Conservation (phyloP, 2,888 invertebrate genomes). For the Iphiclides podalirius region DNA sequence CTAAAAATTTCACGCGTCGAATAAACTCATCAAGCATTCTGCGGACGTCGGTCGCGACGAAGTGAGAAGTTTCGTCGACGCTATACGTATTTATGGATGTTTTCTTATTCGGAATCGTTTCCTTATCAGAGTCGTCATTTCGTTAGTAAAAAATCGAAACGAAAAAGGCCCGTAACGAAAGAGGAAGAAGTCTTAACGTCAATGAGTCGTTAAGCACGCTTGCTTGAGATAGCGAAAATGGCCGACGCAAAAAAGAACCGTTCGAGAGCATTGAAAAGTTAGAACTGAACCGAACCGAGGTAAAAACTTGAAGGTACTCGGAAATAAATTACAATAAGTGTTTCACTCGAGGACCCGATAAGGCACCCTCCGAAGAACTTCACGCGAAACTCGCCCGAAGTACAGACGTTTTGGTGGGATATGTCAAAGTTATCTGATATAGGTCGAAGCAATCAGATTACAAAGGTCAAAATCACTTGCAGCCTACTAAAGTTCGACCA, state of each 20-base stretch:
- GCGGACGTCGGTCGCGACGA: slow-evolving; percentile 8
- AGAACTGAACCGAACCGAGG: too few species aligned
- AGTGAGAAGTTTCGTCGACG: too few species aligned
- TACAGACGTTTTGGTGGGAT: slow-evolving; percentile 48
- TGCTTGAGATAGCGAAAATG: slow-evolving; percentile 45
- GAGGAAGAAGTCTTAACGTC: slow-evolving; percentile 1
- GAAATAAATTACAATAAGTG: slow-evolving; percentile 72
- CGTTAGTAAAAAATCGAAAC: slow-evolving; percentile 6
- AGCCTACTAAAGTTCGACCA: slow-evolving; percentile 48
- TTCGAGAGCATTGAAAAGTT: slow-evolving; percentile 25
- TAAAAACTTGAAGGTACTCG: slow-evolving; percentile 35
- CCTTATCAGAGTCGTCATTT: too few species aligned
- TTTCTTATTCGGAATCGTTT: too few species aligned
- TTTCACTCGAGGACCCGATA: slow-evolving; percentile 59
- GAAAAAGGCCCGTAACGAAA: neutral
- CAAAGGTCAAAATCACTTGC: slow-evolving; percentile 63
- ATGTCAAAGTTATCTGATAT: slow-evolving; percentile 69
- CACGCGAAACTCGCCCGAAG: slow-evolving; percentile 49
- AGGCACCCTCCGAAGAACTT: slow-evolving; percentile 53
- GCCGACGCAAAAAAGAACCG: slow-evolving; percentile 37
- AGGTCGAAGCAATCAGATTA: slow-evolving; percentile 56
- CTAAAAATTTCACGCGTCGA: slow-evolving; percentile 11
- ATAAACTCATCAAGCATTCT: slow-evolving; percentile 22
- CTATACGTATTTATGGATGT: too few species aligned
- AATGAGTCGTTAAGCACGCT: too few species aligned